Conservation (phyloP, 1,140 invertebrate species). For the Drosophila sechellia region DNA sequence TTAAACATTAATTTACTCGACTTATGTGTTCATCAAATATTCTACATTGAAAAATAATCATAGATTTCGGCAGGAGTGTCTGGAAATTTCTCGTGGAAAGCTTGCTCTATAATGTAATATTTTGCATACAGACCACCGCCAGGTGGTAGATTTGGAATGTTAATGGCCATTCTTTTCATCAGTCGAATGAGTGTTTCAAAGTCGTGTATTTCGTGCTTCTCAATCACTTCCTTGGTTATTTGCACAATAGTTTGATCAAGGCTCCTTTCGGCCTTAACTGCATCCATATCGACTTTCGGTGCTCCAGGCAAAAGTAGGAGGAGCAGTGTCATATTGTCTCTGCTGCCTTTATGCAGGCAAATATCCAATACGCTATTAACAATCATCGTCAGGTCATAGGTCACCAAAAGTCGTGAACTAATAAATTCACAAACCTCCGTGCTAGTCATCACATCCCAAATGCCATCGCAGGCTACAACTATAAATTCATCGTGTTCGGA, state of each 20-base stretch:
- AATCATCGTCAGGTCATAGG: slow-evolving; percentile 8
- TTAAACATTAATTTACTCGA: not conserved
- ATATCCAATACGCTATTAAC: slow-evolving; percentile 27
- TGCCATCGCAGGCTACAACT: slow-evolving; percentile 28
- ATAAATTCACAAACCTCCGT: slow-evolving; percentile 13
- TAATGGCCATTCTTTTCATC: slow-evolving; percentile 9
- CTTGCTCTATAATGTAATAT: slow-evolving; percentile 7
- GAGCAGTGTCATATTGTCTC: slow-evolving; percentile 32
- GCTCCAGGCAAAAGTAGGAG: slow-evolving; percentile 18
- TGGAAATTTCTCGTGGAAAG: slow-evolving; percentile 14
- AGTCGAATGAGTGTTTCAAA: slow-evolving; percentile 2
- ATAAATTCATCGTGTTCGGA: slow-evolving; percentile 11
- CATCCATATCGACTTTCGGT: slow-evolving; percentile 5
- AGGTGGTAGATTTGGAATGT: slow-evolving; percentile 19
- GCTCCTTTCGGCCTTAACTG: not conserved
- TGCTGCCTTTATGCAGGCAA: slow-evolving; percentile 27
- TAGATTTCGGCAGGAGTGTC: slow-evolving; percentile 6
- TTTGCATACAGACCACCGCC: slow-evolving; percentile 27
- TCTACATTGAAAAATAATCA: slow-evolving; percentile 9
- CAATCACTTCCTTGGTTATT: slow-evolving; percentile 13
- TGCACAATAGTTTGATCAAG: slow-evolving; percentile 7
- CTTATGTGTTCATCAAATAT: not conserved
- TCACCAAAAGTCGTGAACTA: slow-evolving; percentile 10
- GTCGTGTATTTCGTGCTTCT: slow-evolving; percentile 21
- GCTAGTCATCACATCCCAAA: slow-evolving; percentile 35